Evolutionary conservation across 2,113 vertebrate species (phyloP).

Genomic region (Pseudonaja textilis): DNA sequence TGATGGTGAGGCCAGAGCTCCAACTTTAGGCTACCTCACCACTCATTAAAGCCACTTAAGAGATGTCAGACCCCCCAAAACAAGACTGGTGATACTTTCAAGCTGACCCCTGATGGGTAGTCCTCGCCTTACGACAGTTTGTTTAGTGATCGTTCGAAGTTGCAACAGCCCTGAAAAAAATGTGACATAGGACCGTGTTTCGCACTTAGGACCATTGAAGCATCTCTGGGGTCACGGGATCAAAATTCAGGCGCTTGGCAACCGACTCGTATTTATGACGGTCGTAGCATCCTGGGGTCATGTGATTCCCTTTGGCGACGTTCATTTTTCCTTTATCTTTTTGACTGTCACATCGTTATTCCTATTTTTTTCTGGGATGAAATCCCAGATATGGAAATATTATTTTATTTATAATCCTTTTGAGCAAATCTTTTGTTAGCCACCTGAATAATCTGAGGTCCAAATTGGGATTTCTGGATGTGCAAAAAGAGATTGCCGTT

Average conservation of each 20-base stretch:
- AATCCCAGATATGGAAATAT: neutral
- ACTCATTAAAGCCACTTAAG: too few species aligned
- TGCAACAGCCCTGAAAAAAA: neutral
- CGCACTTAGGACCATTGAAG: neutral
- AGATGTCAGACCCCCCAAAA: too few species aligned
- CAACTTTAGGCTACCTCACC: too few species aligned
- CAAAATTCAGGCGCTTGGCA: neutral
- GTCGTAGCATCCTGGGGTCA: too few species aligned
- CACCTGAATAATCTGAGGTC: neutral
- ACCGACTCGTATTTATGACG: too few species aligned
- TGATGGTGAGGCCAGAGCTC: too few species aligned
- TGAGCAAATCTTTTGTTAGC: neutral
- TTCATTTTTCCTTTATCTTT: neutral
- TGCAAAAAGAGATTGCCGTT: too few species aligned
- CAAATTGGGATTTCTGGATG: neutral
- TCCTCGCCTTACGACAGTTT: too few species aligned
- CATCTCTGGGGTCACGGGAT: fast-evolving
- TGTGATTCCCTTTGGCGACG: fast-evolving
- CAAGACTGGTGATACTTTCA: too few species aligned
- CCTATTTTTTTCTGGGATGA: neutral
- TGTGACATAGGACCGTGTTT: neutral
- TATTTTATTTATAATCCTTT: neutral
- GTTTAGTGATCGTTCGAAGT: neutral
- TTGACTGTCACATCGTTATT: neutral
- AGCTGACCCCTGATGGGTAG: too few species aligned